Conservation (phyloP, 2,113 vertebrate species). For the Hystrix cristata region DNA sequence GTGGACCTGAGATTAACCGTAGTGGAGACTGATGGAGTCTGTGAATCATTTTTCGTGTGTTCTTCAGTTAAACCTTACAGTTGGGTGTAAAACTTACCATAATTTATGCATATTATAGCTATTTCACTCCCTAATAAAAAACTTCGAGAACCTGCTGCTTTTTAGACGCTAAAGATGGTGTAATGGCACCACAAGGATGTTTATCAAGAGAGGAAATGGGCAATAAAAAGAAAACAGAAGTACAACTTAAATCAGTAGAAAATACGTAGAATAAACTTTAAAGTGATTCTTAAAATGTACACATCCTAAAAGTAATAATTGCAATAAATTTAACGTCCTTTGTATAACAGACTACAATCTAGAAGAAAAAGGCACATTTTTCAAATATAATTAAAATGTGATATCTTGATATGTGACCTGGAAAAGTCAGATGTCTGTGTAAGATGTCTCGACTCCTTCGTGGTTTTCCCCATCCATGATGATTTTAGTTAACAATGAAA, state of each 20-base stretch:
- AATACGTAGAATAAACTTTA: neutral
- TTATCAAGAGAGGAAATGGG: neutral
- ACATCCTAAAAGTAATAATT: neutral
- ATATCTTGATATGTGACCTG: neutral
- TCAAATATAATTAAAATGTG: neutral
- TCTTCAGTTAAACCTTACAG: neutral
- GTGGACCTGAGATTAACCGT: neutral
- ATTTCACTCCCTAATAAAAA: neutral
- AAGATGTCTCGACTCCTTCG: neutral
- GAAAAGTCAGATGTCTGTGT: neutral
- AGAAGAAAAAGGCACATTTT: neutral
- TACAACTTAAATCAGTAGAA: neutral
- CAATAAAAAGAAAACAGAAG: neutral
- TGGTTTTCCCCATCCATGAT: neutral
- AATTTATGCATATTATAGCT: neutral
- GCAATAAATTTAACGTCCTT: neutral
- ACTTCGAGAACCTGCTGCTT: neutral
- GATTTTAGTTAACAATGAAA: neutral
- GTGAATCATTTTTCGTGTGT: neutral
- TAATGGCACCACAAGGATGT: neutral
- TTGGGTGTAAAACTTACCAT: neutral
- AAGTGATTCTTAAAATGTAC: neutral
- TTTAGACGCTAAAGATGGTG: neutral
- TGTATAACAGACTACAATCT: neutral
- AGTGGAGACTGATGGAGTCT: neutral